Conservation (phyloP, 2,113 vertebrate species). For the Bufo bufo region DNA sequence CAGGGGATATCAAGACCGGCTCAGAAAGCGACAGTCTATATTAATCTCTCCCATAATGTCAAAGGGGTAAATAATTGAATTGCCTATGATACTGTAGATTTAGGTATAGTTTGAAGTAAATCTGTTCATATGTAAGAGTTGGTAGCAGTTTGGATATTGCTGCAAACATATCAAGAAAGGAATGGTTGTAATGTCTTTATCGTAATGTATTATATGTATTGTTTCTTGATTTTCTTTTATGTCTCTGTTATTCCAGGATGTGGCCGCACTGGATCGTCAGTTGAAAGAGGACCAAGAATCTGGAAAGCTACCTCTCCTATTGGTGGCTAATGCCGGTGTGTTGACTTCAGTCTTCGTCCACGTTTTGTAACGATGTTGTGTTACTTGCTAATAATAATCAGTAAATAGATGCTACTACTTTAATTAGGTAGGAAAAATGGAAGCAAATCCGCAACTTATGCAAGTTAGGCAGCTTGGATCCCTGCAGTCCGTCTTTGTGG, state of each 20-base stretch:
- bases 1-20: no score
- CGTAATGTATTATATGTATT: background rate
- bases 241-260: conserved; percentile 77
- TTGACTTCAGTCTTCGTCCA: conserved; percentile 13
- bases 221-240: conserved; percentile 42
- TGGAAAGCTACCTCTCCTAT: conserved; percentile 86
- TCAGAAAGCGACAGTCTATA: no score
- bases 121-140: background rate
- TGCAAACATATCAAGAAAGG: no score
- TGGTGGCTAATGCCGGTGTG: conserved; percentile 93
- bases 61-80: no score
- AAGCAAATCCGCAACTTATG: no score
- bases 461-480: no score
- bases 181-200: background rate
- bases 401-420: background rate
- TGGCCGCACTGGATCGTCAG: conserved; percentile 90
- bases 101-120: background rate
- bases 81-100: background rate
- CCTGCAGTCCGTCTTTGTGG: no score
- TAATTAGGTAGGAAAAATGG: no score
- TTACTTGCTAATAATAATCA: background rate
- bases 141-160: background rate
- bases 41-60: no score
- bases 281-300: conserved; percentile 89
- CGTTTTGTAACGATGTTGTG: no score